These are phyloP conservation scores for Aethina tumida DNA, from an alignment of 1,140 invertebrate species.

Conservation along the genomic window DNA sequence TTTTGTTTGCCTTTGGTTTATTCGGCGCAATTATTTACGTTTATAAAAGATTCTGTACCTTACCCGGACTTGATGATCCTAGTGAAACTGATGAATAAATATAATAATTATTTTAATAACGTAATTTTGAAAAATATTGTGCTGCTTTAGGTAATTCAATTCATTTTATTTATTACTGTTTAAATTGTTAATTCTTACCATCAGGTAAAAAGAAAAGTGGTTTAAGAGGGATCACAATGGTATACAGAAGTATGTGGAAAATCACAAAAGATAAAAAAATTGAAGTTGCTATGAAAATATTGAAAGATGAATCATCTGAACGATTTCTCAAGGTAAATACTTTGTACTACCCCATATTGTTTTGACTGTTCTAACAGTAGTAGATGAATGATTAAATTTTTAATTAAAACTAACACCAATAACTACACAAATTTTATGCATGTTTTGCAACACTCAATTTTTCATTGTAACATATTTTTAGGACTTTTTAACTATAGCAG, in stretches of 20 bases:
- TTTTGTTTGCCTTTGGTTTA: conserved; percentile 17
- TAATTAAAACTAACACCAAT: background rate
- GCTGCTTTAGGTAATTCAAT: no score
- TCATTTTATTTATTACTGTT: no score
- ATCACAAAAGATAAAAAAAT: conserved; percentile 58
- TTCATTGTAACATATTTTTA: conserved; percentile 32
- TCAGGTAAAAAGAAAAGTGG: conserved; percentile 52
- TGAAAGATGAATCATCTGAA: conserved; percentile 52
- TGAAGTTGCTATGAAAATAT: conserved; percentile 62
- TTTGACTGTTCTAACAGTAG: no score
- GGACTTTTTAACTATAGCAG: conserved; percentile 66
- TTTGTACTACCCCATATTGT: background rate
- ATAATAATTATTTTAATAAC: no score
- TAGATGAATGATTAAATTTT: no score
- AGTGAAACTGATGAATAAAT: no score
- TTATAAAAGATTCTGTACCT: no score
- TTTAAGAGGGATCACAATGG: conserved; percentile 48
- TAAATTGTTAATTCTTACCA: no score
- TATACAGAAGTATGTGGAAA: conserved; percentile 57
- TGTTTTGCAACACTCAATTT: conserved; percentile 2
- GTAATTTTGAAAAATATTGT: no score
- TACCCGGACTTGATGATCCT: no score
- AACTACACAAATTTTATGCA: background rate
- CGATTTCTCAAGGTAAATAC: conserved; percentile 44
- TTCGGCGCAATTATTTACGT: no score